Evolutionary conservation across 2,797 vertebrate genomes (phyloP), one percentile per base, ranked within the genome.

Genomic region (Pangasius larnaudii): DNA sequence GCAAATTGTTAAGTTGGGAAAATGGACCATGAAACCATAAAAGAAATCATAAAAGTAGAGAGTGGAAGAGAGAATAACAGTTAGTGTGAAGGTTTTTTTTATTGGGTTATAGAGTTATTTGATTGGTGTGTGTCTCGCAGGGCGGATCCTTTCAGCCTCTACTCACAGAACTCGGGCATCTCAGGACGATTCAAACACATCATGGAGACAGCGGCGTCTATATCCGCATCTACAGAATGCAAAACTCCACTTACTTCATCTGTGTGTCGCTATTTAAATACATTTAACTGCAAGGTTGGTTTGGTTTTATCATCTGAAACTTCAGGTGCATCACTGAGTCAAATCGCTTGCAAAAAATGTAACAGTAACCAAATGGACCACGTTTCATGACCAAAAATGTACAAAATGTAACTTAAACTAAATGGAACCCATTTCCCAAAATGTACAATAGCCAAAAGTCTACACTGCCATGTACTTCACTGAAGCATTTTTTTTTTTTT

Each of bases 141-240:
- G 63, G 30, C 14, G 79, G 65, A 46, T 75, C 39, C 19, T 81
- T 83, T 36, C 69, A 74, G 67, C 59, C 65, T 42, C 24, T 96
- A 96, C 96, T 97, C 96, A 96, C 96, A 96, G 95, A 96, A 95
- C 96, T 95, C 95, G 94, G 95, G 95, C 94, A 95, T 95, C 94
- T 96, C 95, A 95, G 95, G 94, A 95, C 95, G 94, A 96, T 97
- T 97, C 96, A 96, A 96, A 96, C 96, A 95, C 96, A 97, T 96
- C 96, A 96, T 96, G 95, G 96, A 95, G 95, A 95, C 95, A 93
- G 95, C 96, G 93, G 96, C 95, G 92, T 96, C 96, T 96, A 96
- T 94, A 96, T 96, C 96, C 93, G 14, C 78, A 59, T 39, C 78
- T 61, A 33, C 75, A 19, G 75, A 1, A 77, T 9, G 27, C 51